Conservation (phyloP, 53 echinoderm and acorn worm genomes). For the Antedon mediterranea region DNA sequence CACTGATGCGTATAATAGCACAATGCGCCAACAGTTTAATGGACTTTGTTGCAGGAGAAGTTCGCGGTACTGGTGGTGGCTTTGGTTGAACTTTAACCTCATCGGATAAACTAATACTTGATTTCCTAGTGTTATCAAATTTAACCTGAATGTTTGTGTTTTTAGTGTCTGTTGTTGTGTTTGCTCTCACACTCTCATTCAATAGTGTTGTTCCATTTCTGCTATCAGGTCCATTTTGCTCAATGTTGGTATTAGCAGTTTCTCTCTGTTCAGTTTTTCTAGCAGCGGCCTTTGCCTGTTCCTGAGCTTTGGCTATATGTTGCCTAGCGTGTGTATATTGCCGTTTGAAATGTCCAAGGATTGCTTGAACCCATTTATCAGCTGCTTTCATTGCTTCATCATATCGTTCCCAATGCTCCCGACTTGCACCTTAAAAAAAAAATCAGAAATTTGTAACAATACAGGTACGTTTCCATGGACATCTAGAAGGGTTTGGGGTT, state of each 20-base stretch:
- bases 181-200: not conserved
- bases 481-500: too few relatives aligned
- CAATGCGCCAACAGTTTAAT: conserved; percentile 73
- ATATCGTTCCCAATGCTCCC: conserved; percentile 80
- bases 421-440: conserved; percentile 46
- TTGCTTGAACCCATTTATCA: conserved; percentile 76
- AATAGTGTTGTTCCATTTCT: not conserved
- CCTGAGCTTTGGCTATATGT: conserved; percentile 11
- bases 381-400: conserved; percentile 73
- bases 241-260: not conserved
- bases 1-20: conserved; percentile 50
- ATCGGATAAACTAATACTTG: not conserved
- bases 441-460: too few relatives aligned
- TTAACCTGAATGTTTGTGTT: not conserved
- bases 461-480: too few relatives aligned
- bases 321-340: conserved; percentile 58
- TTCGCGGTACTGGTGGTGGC: not conserved
- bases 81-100: conserved; percentile 14
- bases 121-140: not conserved
- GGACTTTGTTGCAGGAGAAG: not conserved
- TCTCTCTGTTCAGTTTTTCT: conserved; percentile 2
- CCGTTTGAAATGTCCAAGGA: conserved; percentile 86
- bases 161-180: not conserved
- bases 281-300: not conserved
- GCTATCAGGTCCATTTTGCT: not conserved